Evolutionary conservation across 2,888 invertebrate species (phyloP), one percentile per base, ranked within the genome.

Genomic region (Diadegma fenestrale): DNA sequence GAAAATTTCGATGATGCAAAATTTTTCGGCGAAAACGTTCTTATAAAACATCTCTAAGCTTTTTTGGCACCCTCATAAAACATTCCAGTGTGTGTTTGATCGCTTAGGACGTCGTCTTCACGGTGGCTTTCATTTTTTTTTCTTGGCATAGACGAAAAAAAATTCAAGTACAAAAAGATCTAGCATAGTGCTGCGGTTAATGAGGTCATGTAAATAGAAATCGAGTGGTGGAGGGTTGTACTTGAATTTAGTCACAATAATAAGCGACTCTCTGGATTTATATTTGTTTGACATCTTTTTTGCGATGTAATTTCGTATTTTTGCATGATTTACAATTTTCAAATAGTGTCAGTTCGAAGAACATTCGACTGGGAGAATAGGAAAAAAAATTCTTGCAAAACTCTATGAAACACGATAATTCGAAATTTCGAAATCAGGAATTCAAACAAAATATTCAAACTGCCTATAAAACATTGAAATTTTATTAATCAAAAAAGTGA

Each of bases 91-190:
- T 26, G 58, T 26, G 26, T 58, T 58, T 58, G 14, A 58, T 58
- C 58, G 12, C 58, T 58, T 4, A 14, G 58, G 22, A 58, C 22
- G 26, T 14, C 58, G 14, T 5, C 26, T 58, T 26, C 1, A 14
- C 58, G 26, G 26, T 26, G 1, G 26, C 58, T 26, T 58, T 58
- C 14, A 26, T 1, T 26, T 14, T 58, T 58, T 26, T 14, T 58
- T 26, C 2, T 26, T 5, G 26, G 26, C 54, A 58, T 22, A 26
- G 19, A 51, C 7, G 14, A 26, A 58, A 26, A 58, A 26, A 58
- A 58, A 26, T 58, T 58, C 58, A 58, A 26, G 58, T 26, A 58
- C 58, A 58, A 58, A 58, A 58, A 58, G 26, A 58, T 54, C 58
- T 14, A 26, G 58, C 26, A 26, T 58, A 58, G 14, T 22, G 6